Evolutionary conservation across 37 sponge, comb jelly and placozoan species (phyloP).

Genomic region (Lycopodina hypogea): DNA sequence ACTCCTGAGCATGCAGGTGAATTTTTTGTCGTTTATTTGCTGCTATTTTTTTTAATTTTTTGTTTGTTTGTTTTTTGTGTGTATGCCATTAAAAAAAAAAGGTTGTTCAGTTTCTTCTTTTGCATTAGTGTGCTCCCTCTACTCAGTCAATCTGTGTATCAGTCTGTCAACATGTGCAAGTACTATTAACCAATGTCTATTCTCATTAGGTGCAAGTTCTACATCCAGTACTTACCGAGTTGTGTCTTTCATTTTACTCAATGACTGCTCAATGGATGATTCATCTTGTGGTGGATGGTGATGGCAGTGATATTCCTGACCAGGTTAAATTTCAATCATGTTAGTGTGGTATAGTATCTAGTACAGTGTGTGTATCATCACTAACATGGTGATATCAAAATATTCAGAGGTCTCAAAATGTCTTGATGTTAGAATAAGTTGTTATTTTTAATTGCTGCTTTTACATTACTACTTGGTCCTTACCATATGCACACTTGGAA

Average conservation of each 20-base stretch:
- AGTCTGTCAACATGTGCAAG: too few species aligned
- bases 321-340: not conserved
- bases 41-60: not conserved
- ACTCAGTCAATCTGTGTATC: too few species aligned
- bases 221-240: constrained; percentile 30
- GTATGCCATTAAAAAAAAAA: too few species aligned
- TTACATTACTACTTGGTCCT: too few species aligned
- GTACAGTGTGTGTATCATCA: too few species aligned
- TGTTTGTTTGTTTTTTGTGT: not conserved
- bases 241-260: constrained; percentile 39
- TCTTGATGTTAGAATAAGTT: not conserved
- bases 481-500: too few species aligned
- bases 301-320: not conserved
- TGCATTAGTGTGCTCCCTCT: too few species aligned
- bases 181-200: constrained; percentile 3
- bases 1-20: constrained; percentile 35
- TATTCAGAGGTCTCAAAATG: constrained; percentile 2
- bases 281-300: constrained; percentile 12
- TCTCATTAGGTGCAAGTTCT: constrained; percentile 34
- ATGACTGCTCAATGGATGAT: constrained; percentile 63
- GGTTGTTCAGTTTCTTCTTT: too few species aligned
- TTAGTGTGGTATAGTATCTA: too few species aligned
- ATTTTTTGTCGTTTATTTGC: not conserved
- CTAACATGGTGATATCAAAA: too few species aligned
- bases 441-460: constrained; percentile 16